Evolutionary conservation across 2,888 invertebrate species (phyloP).

Genomic region (Hyposoter didymator): DNA sequence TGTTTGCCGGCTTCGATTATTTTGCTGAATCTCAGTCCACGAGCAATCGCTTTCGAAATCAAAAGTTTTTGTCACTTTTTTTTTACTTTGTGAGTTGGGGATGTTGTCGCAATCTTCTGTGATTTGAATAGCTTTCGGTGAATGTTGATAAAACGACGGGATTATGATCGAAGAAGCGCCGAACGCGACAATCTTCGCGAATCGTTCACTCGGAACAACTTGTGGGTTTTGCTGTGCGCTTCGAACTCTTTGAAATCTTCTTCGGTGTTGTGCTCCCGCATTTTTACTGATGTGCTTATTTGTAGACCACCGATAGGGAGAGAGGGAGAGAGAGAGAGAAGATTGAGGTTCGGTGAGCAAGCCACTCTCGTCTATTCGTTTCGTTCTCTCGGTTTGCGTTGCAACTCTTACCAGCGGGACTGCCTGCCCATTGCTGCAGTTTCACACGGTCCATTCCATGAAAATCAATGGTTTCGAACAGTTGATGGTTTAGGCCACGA

Average conservation of each 20-base stretch:
- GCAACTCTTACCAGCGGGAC: conserved; percentile 21
- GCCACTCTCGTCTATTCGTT: conserved; percentile 32
- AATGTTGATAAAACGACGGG: not conserved
- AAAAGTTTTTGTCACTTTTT: not conserved
- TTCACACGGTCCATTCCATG: not conserved
- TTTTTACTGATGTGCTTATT: not conserved
- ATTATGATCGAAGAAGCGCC: not conserved
- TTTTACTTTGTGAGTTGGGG: not conserved
- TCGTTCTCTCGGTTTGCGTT: conserved; percentile 7
- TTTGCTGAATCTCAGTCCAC: not conserved
- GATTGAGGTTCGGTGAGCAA: conserved; percentile 46
- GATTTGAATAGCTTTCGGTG: not conserved
- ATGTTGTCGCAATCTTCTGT: not conserved
- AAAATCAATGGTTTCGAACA: not conserved
- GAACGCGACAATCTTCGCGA: not conserved
- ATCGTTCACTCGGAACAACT: not conserved
- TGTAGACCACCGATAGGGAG: not conserved
- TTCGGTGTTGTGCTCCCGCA: not conserved
- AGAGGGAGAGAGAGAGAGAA: conserved; percentile 6
- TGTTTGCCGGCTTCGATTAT: not conserved
- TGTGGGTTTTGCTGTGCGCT: not conserved
- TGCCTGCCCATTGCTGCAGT: not conserved
- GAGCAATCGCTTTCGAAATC: not conserved
- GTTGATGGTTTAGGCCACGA: no score
- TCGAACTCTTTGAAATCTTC: not conserved